Conservation (phyloP, 2,113 vertebrate species). For the Neogale vison region DNA sequence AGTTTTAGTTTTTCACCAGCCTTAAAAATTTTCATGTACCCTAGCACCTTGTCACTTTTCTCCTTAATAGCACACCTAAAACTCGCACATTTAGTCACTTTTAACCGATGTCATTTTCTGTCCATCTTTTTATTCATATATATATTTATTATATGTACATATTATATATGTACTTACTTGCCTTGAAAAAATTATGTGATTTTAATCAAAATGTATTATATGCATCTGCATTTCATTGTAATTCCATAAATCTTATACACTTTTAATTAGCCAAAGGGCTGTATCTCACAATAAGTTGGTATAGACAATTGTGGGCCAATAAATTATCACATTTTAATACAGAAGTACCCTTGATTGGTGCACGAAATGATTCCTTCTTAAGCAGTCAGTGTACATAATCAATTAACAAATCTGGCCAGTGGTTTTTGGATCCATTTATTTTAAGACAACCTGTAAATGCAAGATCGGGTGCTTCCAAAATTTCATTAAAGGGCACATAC, state of each 20-base stretch:
- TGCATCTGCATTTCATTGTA: constrained; percentile 1
- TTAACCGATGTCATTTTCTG: background rate
- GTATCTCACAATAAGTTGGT: background rate
- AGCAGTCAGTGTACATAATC: constrained; percentile 30
- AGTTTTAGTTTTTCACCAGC: background rate
- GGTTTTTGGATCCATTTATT: constrained; percentile 15
- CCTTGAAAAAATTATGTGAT: background rate
- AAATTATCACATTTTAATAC: constrained; percentile 55
- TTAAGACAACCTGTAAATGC: background rate
- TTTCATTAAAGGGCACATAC: background rate
- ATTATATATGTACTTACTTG: background rate
- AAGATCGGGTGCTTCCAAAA: background rate
- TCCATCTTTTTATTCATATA: background rate
- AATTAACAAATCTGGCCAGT: constrained; percentile 31
- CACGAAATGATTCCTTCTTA: constrained; percentile 27
- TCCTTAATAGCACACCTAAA: background rate
- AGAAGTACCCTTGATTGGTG: constrained; percentile 33
- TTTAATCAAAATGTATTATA: background rate
- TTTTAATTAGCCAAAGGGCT: background rate
- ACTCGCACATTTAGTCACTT: background rate
- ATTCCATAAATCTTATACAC: background rate
- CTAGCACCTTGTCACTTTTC: background rate
- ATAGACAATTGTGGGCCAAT: background rate
- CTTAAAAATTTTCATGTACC: background rate
- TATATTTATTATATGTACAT: background rate